phyloP scores from a whole-genome alignment of 2,113 vertebrate species.

The Poecile atricapillus region DNA sequence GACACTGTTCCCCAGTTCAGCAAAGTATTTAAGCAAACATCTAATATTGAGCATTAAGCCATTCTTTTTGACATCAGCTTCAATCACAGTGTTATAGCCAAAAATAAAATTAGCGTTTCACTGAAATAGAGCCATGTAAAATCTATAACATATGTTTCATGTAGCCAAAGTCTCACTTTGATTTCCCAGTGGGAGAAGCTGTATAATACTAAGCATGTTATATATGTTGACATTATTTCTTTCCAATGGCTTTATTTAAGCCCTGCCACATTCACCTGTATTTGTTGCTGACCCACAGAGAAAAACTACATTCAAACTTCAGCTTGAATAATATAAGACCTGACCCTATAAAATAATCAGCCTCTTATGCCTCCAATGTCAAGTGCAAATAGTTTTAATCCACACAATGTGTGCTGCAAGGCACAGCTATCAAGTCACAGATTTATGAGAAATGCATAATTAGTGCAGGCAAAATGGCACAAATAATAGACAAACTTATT shows the following conservation, averaged over 20 bases:
- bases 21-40: neutral
- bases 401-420: neutral
- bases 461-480: neutral
- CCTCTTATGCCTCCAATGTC: neutral
- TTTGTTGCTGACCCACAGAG: neutral
- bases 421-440: neutral
- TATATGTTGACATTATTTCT: neutral
- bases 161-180: neutral
- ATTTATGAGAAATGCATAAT: neutral
- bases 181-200: neutral
- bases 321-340: neutral
- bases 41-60: neutral
- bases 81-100: neutral
- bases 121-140: neutral
- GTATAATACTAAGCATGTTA: neutral
- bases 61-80: neutral
- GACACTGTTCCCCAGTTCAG: neutral
- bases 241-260: neutral
- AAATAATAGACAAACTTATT: neutral
- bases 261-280: accelerated
- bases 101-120: neutral
- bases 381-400: neutral
- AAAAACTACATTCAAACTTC: neutral
- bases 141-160: neutral
- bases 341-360: neutral